Conservation (phyloP, 2,797 vertebrate species). For the Somateria mollissima region DNA sequence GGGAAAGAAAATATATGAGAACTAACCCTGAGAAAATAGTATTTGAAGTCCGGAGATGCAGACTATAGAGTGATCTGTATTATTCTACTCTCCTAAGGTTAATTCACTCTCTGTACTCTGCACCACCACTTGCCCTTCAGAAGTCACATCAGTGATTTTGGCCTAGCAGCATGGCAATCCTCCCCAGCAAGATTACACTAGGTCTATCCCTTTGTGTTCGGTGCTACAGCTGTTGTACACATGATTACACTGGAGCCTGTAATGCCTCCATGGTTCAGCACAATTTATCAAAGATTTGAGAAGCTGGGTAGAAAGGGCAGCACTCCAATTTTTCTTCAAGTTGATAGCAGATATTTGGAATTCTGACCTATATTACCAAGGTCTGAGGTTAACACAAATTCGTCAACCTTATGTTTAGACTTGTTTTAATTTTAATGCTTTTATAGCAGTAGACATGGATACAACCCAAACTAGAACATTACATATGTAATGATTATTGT, state of each 20-base stretch:
- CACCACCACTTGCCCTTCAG: background rate
- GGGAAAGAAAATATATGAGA: background rate
- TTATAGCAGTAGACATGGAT: background rate
- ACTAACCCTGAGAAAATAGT: background rate
- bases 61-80: background rate
- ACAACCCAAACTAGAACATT: background rate
- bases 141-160: slow-evolving; percentile 1
- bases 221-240: background rate
- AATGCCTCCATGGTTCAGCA: slow-evolving; percentile 34
- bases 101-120: background rate
- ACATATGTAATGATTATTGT: background rate
- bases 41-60: background rate
- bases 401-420: background rate
- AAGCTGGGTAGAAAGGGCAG: slow-evolving; percentile 21
- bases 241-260: background rate
- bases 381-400: background rate
- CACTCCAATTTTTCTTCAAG: slow-evolving; percentile 26
- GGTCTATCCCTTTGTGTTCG: background rate
- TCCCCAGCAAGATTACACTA: background rate
- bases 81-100: background rate
- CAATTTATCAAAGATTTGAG: slow-evolving; percentile 32
- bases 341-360: background rate
- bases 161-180: background rate
- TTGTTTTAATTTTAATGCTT: background rate
- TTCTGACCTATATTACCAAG: background rate